These are phyloP conservation scores for Hipposideros larvatus DNA, from an alignment of 2,797 vertebrate genomes.

Conservation along the genomic window DNA sequence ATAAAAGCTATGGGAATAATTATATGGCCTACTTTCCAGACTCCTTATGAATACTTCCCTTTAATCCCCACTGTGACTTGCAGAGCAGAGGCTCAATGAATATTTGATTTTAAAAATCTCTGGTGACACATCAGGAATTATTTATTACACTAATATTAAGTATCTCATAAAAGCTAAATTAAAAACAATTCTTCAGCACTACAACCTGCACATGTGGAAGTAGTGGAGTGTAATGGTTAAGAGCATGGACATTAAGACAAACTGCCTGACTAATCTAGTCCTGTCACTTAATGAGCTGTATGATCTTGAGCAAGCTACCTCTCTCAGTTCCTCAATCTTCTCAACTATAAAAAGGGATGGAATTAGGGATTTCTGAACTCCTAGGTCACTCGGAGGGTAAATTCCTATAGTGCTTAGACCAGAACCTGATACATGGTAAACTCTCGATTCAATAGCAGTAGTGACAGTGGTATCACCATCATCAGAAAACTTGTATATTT, in stretches of 20 bases:
- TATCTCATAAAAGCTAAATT: conserved; percentile 68
- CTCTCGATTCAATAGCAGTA: background rate
- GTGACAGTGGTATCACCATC: background rate
- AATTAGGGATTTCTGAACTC: conserved; percentile 9
- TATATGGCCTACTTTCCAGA: background rate
- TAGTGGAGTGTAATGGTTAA: background rate
- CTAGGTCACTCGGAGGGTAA: background rate
- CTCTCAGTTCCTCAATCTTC: background rate
- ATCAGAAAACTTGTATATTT: background rate
- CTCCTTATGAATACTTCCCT: background rate
- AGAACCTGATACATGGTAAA: background rate
- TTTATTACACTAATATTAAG: conserved; percentile 55
- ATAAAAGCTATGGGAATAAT: background rate
- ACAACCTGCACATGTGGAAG: conserved; percentile 28
- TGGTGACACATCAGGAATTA: conserved; percentile 61
- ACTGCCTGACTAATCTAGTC: background rate
- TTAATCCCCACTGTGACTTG: conserved; percentile 17
- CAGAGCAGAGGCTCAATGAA: conserved; percentile 60
- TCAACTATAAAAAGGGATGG: conserved; percentile 4
- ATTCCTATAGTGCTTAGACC: background rate
- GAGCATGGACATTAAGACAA: background rate
- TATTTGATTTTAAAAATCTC: conserved; percentile 60
- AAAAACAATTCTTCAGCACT: conserved; percentile 73
- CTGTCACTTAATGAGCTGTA: conserved; percentile 21
- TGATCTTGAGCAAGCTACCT: background rate